phyloP scores from a whole-genome alignment of 2,113 vertebrate genomes.

The Apaloderma vittatum region DNA sequence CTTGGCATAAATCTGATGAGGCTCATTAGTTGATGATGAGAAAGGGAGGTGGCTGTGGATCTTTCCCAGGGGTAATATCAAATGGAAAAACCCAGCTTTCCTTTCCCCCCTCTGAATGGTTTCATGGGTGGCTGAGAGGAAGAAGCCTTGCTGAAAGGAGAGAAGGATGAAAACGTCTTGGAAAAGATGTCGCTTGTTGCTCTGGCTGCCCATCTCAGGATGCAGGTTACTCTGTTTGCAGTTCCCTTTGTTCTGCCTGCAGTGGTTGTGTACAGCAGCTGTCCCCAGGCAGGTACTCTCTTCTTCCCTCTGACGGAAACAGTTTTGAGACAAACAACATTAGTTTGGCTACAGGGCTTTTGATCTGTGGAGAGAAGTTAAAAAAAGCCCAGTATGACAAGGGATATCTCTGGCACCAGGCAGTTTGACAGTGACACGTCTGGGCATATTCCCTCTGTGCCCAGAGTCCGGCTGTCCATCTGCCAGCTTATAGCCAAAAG shows the following conservation, averaged over 20 bases:
- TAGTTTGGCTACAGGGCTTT: not conserved
- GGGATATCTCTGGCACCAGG: not conserved
- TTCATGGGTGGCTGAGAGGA: not conserved
- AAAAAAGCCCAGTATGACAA: not conserved
- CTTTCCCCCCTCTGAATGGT: not conserved
- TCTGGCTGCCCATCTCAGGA: not conserved
- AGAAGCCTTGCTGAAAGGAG: not conserved
- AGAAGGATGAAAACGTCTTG: not conserved
- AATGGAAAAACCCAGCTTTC: not conserved
- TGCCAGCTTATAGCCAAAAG: not conserved
- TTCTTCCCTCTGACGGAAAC: not conserved
- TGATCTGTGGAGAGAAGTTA: not conserved
- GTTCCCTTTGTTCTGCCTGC: not conserved
- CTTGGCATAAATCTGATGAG: not conserved
- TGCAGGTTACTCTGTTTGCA: not conserved
- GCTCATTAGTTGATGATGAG: not conserved
- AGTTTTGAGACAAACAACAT: not conserved
- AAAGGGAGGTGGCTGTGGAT: not conserved
- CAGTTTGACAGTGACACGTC: not conserved
- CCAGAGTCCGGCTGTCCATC: not conserved
- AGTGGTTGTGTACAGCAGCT: not conserved
- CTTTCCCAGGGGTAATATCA: not conserved
- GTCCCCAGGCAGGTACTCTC: not conserved
- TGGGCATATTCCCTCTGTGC: not conserved
- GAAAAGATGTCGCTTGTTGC: not conserved